A percentile compares a stretch with the other conserved stretches of the same genome.
Evolutionary conservation across 2,797 vertebrate species (phyloP).

Genomic region (Austrolebias charrua): DNA sequence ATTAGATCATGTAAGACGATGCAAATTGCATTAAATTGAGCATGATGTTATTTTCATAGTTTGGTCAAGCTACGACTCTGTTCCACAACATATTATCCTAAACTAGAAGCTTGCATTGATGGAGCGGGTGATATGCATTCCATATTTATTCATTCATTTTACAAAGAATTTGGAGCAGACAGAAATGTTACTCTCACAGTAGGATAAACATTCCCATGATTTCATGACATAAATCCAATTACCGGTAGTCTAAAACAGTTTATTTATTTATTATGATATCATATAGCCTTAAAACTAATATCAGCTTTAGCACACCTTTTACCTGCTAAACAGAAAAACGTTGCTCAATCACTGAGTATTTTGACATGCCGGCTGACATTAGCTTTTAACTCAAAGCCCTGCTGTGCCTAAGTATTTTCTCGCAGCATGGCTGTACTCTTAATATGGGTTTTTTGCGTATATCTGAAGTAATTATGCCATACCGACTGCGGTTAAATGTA

Average conservation of each 20-base stretch:
- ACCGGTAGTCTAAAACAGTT: not conserved
- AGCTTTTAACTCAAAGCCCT: slow-evolving; percentile 13
- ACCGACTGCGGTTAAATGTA: slow-evolving; percentile 3
- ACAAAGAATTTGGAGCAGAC: not conserved
- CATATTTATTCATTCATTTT: too few relatives aligned
- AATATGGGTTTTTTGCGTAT: slow-evolving; percentile 14
- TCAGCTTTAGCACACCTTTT: slow-evolving; percentile 2
- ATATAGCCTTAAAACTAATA: too few relatives aligned
- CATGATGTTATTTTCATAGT: too few relatives aligned
- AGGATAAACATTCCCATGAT: not conserved
- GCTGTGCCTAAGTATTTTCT: slow-evolving; percentile 14
- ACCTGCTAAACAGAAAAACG: slow-evolving; percentile 11
- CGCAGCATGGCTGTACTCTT: slow-evolving; percentile 14
- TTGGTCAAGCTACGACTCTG: too few relatives aligned
- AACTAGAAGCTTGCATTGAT: too few relatives aligned
- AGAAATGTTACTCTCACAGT: not conserved
- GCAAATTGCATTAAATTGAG: too few relatives aligned
- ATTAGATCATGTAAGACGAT: too few relatives aligned
- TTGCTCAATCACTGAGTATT: slow-evolving; percentile 1
- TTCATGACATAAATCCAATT: slow-evolving; percentile 6
- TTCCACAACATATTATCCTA: too few relatives aligned
- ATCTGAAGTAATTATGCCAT: slow-evolving; percentile 10
- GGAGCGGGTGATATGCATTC: too few relatives aligned
- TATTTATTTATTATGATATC: too few relatives aligned
- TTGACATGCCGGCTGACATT: slow-evolving; percentile 13